Evolutionary conservation across 2,888 invertebrate species (phyloP), one percentile per base, ranked within the genome.

Genomic region (Agriotes lineatus): DNA sequence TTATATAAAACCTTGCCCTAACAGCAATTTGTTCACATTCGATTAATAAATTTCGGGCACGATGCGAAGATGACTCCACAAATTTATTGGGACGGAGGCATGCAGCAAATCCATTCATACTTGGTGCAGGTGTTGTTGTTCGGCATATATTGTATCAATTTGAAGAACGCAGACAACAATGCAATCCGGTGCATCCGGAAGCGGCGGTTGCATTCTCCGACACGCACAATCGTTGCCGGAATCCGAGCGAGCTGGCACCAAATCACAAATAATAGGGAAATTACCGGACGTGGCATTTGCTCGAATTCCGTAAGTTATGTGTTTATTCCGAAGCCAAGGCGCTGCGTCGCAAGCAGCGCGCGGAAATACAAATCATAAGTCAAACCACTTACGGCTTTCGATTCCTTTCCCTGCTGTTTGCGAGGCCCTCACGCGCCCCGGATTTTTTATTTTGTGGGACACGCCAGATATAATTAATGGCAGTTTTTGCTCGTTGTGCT

Each of bases 261-360:
- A 72, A 71, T 71, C 69, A 67, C 71, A 72, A 67, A 71, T 71
- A 72, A 72, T 69, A 66, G 71, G 69, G 67, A 71, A 73, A 73
- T 64, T 69, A 67, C 63, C 60, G 59, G 66, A 60, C 48, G 60
- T 35, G 63, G 68, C 56, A 66, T 72, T 72, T 67, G 52, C 71
- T 48, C 33, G 69, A 58, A 71, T 69, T 69, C 69, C 63, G 57
- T 69, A 70, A 67, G 25, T 67, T 67, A 71, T 71, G 68, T 50
- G 63, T 63, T 68, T 68, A 68, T 68, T 63, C 58, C 58, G 57
- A 57, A 64, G 33, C 42, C 9, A 35, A 54, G 50, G 25, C 50
- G 48, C 48, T 25, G 6, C 39, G 14, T 6, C 48, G 48, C 5
- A 48, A 48, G 18, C 4, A 48, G 22, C 19, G 22, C 22, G 22